Percentiles rank a stretch among this genome's conserved stretches.
Conservation (phyloP, 2,113 vertebrate species). For the Zingel zingel region DNA sequence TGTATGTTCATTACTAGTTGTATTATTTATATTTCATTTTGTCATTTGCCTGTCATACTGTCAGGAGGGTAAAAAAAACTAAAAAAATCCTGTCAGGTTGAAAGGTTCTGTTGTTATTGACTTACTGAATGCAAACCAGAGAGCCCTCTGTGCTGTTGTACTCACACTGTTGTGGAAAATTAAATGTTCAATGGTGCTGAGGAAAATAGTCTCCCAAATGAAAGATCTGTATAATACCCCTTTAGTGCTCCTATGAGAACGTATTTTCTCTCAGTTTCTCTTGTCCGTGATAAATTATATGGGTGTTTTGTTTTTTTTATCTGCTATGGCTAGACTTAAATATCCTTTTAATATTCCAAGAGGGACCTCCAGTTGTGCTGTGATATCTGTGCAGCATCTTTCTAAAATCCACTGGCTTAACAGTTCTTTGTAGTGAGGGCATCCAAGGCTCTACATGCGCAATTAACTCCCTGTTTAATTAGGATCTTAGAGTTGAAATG, state of each 20-base stretch:
- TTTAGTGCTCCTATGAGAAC: conserved; percentile 24
- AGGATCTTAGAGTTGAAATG: conserved; percentile 68
- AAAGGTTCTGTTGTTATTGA: not conserved
- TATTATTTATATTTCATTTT: not conserved
- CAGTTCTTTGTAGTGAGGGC: conserved; percentile 47
- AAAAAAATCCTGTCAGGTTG: not conserved
- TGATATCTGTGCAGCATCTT: conserved; percentile 51
- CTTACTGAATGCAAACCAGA: conserved; percentile 12
- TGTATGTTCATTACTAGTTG: not conserved
- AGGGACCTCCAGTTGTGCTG: conserved; percentile 33
- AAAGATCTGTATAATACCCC: conserved; percentile 44
- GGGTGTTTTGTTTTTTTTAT: conserved; percentile 17
- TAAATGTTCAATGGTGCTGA: conserved; percentile 32
- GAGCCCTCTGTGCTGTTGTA: not conserved
- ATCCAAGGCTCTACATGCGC: conserved; percentile 52
- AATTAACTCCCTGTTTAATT: conserved; percentile 72
- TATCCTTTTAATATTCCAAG: conserved; percentile 15
- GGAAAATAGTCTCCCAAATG: conserved; percentile 31
- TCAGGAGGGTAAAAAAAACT: not conserved
- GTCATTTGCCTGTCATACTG: conserved; percentile 1
- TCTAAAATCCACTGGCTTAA: conserved; percentile 61
- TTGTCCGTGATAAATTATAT: conserved; percentile 32
- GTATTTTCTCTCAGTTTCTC: conserved; percentile 27
- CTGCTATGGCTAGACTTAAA: conserved; percentile 19
- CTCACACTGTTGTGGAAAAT: conserved; percentile 41